Percentiles rank a stretch among this genome's conserved stretches.
Conservation (phyloP, 92 coral and sea anemone species). For the Epizoanthus illoricatus region DNA sequence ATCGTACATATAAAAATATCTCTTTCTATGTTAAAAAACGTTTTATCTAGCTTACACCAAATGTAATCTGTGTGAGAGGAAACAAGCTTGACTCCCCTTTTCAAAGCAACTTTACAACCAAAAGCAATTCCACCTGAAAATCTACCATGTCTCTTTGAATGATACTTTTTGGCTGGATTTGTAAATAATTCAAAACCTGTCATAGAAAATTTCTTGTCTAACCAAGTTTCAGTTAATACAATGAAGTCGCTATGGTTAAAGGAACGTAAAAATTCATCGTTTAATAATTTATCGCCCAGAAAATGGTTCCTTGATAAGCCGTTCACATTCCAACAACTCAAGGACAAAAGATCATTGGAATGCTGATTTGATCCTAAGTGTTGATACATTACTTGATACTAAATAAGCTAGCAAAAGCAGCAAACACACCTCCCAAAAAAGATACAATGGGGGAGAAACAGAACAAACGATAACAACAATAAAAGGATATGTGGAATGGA, state of each 20-base stretch:
- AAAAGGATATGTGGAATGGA: slow-evolving; percentile 7
- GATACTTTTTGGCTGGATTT: slow-evolving; percentile 15
- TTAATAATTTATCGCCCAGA: slow-evolving; percentile 35
- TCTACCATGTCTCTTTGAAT: slow-evolving; percentile 33
- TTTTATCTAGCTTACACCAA: slow-evolving; percentile 39
- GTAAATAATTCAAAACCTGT: slow-evolving; percentile 8
- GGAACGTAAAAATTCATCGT: slow-evolving; percentile 15
- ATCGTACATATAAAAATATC: slow-evolving; percentile 6
- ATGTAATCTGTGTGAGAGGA: slow-evolving; percentile 1
- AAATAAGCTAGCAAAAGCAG: background rate
- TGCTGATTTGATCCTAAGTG: background rate
- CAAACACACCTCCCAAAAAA: slow-evolving; percentile 6
- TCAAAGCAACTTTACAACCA: slow-evolving; percentile 15
- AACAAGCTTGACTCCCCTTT: background rate
- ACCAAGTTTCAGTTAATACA: slow-evolving; percentile 38
- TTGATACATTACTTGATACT: background rate
- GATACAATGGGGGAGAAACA: background rate
- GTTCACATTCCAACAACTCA: slow-evolving; percentile 47
- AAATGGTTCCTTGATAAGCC: slow-evolving; percentile 35
- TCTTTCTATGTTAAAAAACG: background rate
- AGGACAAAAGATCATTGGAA: background rate
- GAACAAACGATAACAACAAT: background rate
- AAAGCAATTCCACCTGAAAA: slow-evolving; percentile 40
- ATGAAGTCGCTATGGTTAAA: slow-evolving; percentile 4
- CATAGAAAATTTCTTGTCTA: background rate